Evolutionary conservation across 2,797 vertebrate genomes (phyloP), one percentile per base, ranked within the genome.

Genomic region (Lepus townsendii): DNA sequence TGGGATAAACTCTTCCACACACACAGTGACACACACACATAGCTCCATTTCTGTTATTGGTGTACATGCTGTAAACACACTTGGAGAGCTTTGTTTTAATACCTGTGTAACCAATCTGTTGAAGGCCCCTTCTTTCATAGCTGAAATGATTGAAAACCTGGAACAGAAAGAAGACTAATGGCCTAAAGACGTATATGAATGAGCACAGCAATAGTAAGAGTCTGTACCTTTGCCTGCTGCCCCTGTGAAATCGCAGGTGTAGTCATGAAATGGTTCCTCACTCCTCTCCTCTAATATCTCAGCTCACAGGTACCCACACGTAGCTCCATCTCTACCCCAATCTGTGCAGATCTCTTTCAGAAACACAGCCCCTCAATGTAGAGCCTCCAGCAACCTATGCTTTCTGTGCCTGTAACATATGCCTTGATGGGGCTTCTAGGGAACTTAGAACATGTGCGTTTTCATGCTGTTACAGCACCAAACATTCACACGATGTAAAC

Each of bases 301-400:
- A 66, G 65, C 32, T 60, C 76, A 60, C 12, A 88, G 83, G 94
- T 95, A 88, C 63, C 57, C 54, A 72, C 5, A 0, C 73, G 90
- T 72, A 68, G 68, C 65, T 30, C 75, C 7, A 24, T 69, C 57
- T 62, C 54, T 80, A 78, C 68, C 27, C 87, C 79, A 73, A 20
- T 66, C 85, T 96, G 77, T 42, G 68, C 24, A 93, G 88, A 30
- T 6, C 35, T 92, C 72, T 94, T 83, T 68, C 42, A 73, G 60
- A 90, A 80, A 94, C 62, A 77, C 19, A 88, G 54, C 5, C 22
- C 86, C 84, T 78, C 93, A 79, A 19, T 14, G 35, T 35, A 85
- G 66, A 85, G 83, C 75, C 63, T 71, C 69, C 27, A 6, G 75
- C 76, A 85, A 69, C 62, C 75, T 93, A n/a, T 42, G 50, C 42